Evolutionary conservation across 2,113 vertebrate genomes (phyloP), one percentile per base, ranked within the genome.

Genomic region (Hypocryptadius cinnamomeus): DNA sequence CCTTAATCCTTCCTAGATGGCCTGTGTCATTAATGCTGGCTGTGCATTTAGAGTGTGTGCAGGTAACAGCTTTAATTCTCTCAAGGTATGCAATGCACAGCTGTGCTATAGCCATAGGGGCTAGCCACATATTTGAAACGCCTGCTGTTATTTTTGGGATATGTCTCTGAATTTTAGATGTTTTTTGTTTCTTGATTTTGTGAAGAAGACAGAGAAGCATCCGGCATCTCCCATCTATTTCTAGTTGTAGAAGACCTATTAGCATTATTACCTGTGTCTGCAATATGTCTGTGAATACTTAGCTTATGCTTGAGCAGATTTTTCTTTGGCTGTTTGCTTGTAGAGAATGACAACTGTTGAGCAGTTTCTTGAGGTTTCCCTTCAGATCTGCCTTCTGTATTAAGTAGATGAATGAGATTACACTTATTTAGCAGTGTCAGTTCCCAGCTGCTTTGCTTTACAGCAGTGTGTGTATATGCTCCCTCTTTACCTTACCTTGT

Each of bases 1-100:
- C 96, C 93, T 96, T 97, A 97, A 97, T 97, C 93, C 96, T 96
- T 95, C 96, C 93, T 97, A 96, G 96, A 97, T 97, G 94, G 92
- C 80, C 81, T 95, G 92, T 77, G 83, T 93, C 91, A 74, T 92
- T 96, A 92, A 59, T 79, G 65, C 73, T 94, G 90, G 82, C 59
- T 80, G 78, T 93, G 91, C 85, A 90, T 76, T 86, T 90, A 90
- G 90, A 96, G 90, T 42, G 51, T 93, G 85, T 56, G 39, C 70
- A 95, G 88, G 79, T 95, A 96, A 94, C 85, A 92, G 68, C 90
- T 95, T 95, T 88, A 90, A 91, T 90, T 93, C 83, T 95, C 50
- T 35, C 61, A 63, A 11, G 30, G 47, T 69, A 25, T 69, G 91
- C 40, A 78, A 3, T 23, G 53, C 0, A 0, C 88, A 87, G 65